Percentiles rank a stretch among this genome's conserved stretches.
phyloP scores from a whole-genome alignment of 2,797 vertebrate genomes.

The Clarias laeviceps region DNA sequence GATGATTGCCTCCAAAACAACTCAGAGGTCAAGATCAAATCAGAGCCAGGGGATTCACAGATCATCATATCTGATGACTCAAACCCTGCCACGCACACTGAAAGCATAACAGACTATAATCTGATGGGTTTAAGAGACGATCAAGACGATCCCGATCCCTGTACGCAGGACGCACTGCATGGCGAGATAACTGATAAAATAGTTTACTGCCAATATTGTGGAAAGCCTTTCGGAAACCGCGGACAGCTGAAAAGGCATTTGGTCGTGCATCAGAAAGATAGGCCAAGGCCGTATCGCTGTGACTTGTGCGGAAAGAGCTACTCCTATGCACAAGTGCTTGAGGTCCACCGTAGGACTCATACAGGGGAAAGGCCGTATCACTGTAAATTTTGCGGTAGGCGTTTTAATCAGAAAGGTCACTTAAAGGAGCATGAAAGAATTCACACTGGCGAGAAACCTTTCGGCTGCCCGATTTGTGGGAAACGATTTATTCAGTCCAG shows the following conservation, averaged over 20 bases:
- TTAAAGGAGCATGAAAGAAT: conserved; percentile 45
- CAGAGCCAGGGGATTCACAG: conserved; percentile 8
- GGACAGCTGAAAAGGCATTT: conserved; percentile 29
- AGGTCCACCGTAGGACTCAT: conserved; percentile 45
- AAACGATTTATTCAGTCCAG: conserved; percentile 40
- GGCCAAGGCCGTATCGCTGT: conserved; percentile 38
- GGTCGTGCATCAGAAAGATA: conserved; percentile 40
- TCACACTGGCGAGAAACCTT: conserved; percentile 44
- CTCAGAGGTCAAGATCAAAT: conserved; percentile 8
- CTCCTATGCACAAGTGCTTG: conserved; percentile 40
- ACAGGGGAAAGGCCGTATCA: conserved; percentile 41
- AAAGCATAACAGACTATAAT: background rate
- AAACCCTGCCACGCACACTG: background rate
- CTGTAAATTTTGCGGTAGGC: conserved; percentile 38
- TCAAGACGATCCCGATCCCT: background rate
- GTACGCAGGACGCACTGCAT: background rate
- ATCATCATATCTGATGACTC: conserved; percentile 16
- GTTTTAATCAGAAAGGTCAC: conserved; percentile 38
- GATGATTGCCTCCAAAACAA: background rate
- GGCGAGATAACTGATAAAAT: background rate
- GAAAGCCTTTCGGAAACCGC: conserved; percentile 30
- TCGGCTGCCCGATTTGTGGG: conserved; percentile 31
- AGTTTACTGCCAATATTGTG: conserved; percentile 26
- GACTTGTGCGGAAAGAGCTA: conserved; percentile 44
- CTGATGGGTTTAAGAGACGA: background rate